Percentiles rank a stretch among this genome's conserved stretches.
Evolutionary conservation across 1,140 invertebrate species (phyloP).

Genomic region (Drosophila parabipectinata): DNA sequence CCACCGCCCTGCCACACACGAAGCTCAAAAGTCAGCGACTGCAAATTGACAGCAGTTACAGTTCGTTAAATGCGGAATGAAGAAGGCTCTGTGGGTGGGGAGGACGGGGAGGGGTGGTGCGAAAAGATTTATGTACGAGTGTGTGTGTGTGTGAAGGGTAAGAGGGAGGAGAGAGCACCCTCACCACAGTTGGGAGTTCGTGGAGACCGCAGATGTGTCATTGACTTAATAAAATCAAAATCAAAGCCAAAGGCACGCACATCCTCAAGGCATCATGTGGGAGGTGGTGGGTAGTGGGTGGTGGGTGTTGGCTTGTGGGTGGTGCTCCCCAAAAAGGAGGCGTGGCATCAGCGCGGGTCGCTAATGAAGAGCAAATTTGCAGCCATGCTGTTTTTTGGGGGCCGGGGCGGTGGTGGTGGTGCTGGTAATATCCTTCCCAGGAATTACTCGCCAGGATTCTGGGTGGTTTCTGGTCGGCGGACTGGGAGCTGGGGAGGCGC

Average conservation of each 20-base stretch:
- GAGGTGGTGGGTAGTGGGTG: neutral
- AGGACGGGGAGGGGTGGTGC: neutral
- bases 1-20: constrained; percentile 6
- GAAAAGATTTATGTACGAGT: constrained; percentile 13
- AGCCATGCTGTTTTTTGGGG: constrained; percentile 28
- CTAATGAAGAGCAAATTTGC: constrained; percentile 79
- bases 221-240: constrained; percentile 83
- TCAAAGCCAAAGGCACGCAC: constrained; percentile 80
- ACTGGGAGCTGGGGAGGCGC: neutral
- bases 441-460: neutral
- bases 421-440: constrained; percentile 2
- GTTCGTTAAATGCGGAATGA: constrained; percentile 75
- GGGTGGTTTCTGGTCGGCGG: neutral
- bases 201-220: constrained; percentile 78
- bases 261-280: constrained; percentile 52
- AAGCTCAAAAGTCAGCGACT: constrained; percentile 79
- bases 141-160: neutral
- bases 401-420: too few species aligned
- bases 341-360: constrained; percentile 27
- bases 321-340: constrained; percentile 1
- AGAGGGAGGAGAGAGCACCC: too few species aligned
- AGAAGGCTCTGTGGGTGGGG: constrained; percentile 17
- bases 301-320: neutral
- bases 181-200: constrained; percentile 13
- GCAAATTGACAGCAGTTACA: constrained; percentile 82